Evolutionary conservation across 2,113 vertebrate species (phyloP).

Genomic region (Columba livia): DNA sequence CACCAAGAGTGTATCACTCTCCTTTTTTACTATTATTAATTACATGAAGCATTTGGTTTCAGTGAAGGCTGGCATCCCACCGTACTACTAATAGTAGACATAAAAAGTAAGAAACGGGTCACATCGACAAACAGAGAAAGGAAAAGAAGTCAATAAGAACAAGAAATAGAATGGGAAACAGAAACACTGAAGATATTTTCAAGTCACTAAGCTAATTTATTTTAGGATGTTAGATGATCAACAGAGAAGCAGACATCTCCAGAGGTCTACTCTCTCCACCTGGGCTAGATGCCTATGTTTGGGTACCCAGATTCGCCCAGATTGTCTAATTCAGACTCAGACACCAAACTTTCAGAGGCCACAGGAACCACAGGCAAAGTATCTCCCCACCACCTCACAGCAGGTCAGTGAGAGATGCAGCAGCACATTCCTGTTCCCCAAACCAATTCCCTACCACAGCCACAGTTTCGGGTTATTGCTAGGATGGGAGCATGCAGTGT

Average conservation of each 20-base stretch:
- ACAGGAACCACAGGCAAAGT: fast-evolving
- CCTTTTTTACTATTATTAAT: conserved; percentile 8
- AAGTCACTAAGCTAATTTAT: background rate
- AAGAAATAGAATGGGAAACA: background rate
- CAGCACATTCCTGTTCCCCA: background rate
- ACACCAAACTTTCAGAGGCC: background rate
- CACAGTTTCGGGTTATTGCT: background rate
- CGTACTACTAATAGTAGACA: background rate
- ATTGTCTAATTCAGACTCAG: background rate
- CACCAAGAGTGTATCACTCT: background rate
- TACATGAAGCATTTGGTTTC: background rate
- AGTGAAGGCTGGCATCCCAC: background rate
- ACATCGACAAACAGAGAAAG: background rate
- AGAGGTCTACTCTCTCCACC: background rate
- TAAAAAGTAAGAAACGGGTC: background rate
- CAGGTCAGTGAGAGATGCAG: background rate
- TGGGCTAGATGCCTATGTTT: background rate
- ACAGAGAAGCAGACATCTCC: background rate
- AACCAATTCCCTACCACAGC: fast-evolving
- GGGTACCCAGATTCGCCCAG: background rate
- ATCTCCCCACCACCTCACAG: background rate
- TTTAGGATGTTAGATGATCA: background rate
- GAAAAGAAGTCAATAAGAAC: background rate
- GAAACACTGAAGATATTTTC: background rate
- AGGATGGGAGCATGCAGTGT: fast-evolving